Percentiles rank a stretch among this genome's conserved stretches.
Conservation (phyloP, 2,113 vertebrate genomes). For the Eolophus roseicapilla region DNA sequence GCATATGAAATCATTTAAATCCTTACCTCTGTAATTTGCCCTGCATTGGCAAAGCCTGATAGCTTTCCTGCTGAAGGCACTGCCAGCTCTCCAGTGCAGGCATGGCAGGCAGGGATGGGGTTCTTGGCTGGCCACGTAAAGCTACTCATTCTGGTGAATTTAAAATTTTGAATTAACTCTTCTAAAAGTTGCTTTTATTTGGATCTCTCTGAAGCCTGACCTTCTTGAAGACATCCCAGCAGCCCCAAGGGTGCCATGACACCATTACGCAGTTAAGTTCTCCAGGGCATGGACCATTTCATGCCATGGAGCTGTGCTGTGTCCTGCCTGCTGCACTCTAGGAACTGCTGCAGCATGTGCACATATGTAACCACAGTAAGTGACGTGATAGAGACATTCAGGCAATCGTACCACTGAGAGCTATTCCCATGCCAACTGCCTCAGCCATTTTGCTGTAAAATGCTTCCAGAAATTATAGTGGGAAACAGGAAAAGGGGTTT, state of each 20-base stretch:
- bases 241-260: background rate
- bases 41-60: background rate
- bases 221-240: background rate
- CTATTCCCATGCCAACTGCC: background rate
- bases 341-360: background rate
- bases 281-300: background rate
- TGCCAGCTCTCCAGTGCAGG: background rate
- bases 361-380: accelerated
- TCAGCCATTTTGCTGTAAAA: background rate
- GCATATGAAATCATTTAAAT: background rate
- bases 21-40: background rate
- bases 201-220: background rate
- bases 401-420: background rate
- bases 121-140: background rate
- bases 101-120: background rate
- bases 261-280: accelerated
- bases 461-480: background rate
- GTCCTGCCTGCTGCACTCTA: background rate
- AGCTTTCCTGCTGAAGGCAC: background rate
- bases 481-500: background rate
- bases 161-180: background rate
- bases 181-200: background rate
- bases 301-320: background rate
- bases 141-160: background rate
- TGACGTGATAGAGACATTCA: background rate